Base-by-base conservation (phyloP, 2,888 invertebrate genomes). In the Abscondita cerata region DNA sequence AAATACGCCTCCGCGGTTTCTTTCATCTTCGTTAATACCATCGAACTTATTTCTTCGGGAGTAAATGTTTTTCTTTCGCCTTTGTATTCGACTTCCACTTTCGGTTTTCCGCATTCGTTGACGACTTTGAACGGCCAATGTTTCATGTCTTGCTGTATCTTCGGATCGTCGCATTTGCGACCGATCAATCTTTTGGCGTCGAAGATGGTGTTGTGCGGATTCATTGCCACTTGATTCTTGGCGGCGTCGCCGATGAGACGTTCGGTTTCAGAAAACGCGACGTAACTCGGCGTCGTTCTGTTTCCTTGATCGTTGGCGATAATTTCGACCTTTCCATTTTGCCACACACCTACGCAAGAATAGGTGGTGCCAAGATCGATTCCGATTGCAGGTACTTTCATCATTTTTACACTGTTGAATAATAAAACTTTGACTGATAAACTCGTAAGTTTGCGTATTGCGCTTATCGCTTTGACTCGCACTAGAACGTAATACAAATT, bases 231-330 rank as follows among this genome's bases (percentile, higher is more conserved):
- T 80, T 88, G 86, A 80, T 88, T 89, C 78, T 89, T 89, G 51
- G 89, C 89, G 5, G 88, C 87, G 76, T 89, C 89, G 51, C 89
- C 89, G 74, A 89, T 86, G 50, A 89, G 83, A 41, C 89, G 82
- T 78, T 89, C 88, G 9, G 84, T 85, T 76, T 89, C 89, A 6
- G 83, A 89, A 79, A 90, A 90, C 18, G 90, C 90, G 57, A 91
- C 90, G 80, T 92, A 95, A 66, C 91, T 91, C 50, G 94, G 93
- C 51, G 93, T 94, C 8, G 93, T 93, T 55, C 93, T 83, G 80
- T 94, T 94, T 64, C 93, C 94, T 81, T 93, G 93, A 77, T 93
- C 93, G 77, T 95, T 95, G 60, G 94, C 92, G 76, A 94, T 93
- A 68, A 93, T 91, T 76, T 93, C 92, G 71, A 92, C 91, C 79